Evolutionary conservation across 2,888 invertebrate genomes (phyloP).

Genomic region (Phania funesta): DNA sequence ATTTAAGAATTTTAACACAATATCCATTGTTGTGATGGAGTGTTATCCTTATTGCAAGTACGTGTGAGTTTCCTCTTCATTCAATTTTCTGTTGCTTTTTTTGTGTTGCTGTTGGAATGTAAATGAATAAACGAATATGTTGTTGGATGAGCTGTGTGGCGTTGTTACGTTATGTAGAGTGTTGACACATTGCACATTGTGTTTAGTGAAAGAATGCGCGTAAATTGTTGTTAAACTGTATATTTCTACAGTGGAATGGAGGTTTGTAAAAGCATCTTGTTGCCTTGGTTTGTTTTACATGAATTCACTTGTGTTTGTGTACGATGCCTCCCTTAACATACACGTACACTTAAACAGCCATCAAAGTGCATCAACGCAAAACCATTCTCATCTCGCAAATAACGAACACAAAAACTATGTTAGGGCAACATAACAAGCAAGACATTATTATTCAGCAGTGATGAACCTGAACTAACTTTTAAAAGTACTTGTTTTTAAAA

Average conservation of each 20-base stretch:
- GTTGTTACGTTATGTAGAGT: neutral
- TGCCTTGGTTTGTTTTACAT: conserved; percentile 59
- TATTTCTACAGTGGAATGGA: neutral
- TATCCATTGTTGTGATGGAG: conserved; percentile 46
- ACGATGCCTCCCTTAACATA: neutral
- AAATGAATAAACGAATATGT: conserved; percentile 27
- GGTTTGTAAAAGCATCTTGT: conserved; percentile 37
- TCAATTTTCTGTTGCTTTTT: neutral
- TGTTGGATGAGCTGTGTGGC: neutral
- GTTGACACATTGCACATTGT: conserved; percentile 50
- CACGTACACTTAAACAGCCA: neutral
- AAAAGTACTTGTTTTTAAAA: too few relatives aligned
- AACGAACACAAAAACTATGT: neutral
- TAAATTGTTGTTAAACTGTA: conserved; percentile 2
- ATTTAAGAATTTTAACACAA: conserved; percentile 45
- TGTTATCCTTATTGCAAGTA: conserved; percentile 39
- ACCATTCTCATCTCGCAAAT: conserved; percentile 38
- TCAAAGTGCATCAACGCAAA: conserved; percentile 46
- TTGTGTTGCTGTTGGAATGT: conserved; percentile 28
- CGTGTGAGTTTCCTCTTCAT: conserved; percentile 10
- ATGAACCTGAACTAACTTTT: neutral
- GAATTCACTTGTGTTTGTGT: conserved; percentile 44
- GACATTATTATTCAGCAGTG: neutral
- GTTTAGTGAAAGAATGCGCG: conserved; percentile 34
- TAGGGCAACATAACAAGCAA: neutral